Base-by-base conservation (phyloP, 2,797 vertebrate species). In the Carcharodon carcharias region DNA sequence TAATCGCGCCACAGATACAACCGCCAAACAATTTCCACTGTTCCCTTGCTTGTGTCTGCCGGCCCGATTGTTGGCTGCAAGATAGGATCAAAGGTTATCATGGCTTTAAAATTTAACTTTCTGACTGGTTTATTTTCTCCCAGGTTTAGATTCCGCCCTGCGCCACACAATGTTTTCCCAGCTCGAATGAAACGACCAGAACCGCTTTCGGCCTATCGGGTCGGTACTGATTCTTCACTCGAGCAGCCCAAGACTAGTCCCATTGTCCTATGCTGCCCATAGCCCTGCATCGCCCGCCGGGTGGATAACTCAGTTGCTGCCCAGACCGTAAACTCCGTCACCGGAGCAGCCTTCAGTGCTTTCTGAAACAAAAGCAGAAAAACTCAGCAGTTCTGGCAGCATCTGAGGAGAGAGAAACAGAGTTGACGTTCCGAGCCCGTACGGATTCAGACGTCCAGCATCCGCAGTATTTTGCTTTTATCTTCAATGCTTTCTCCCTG, bases 81-180 rank as follows among this genome's bases (percentile, higher is more conserved):
- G 63, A 23, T 67, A 23, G 61, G 63, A 67, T 93, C 40, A 67
- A 67, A 93, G 63, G 61, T 93, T 65, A 40, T 40, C n/a, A 40
- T 93, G 63, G 35, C 21, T 93, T 93, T 65, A 93, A 93, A 26
- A 67, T 93, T 3, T 93, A 93, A 93, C 91, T 65, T 93, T 45
- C 9, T 67, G n/a, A 40, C 61, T 23, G 2, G 58, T 18, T 92
- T 65, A n/a, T 92, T 93, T 65, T 93, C 61, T 45, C 31, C 88
- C 88, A 1, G 31, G 28, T 35, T 91, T 45, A 4, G 18, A 28
- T 67, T 67, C 31, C 7, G n/a, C 21, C 58, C 12, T 61, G 88
- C 31, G 54, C 2, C 31, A 58, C 56, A n/a, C 61, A 28, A n/a
- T 1, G 12, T 1, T 91, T 91, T 61, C 12, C 56, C 56, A 89